Percentiles rank a stretch among this genome's conserved stretches.
phyloP scores from a whole-genome alignment of 2,113 vertebrate species.

The Thamnophis sirtalis region DNA sequence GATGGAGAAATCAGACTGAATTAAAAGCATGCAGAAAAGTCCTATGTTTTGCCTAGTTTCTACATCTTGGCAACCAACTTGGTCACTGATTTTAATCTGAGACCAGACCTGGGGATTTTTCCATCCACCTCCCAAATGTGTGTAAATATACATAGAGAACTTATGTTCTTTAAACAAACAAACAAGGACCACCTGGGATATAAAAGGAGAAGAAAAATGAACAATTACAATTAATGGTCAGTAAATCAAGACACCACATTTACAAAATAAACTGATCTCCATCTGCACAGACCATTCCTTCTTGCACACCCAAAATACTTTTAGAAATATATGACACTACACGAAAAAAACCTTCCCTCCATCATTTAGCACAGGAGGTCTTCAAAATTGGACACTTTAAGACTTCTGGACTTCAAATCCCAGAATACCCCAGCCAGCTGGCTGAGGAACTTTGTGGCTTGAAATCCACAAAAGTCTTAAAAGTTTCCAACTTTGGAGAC shows the following conservation, averaged over 20 bases:
- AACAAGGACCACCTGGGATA: background rate
- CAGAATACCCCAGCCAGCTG: background rate
- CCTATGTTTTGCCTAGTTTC: background rate
- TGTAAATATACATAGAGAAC: background rate
- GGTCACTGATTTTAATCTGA: background rate
- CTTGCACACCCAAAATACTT: background rate
- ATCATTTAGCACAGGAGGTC: background rate
- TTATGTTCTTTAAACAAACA: background rate
- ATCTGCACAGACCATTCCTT: background rate
- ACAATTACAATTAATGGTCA: background rate
- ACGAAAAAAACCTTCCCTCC: background rate
- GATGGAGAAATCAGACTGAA: background rate
- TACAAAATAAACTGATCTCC: background rate
- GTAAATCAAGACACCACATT: background rate
- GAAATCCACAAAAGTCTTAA: background rate
- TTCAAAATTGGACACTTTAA: background rate
- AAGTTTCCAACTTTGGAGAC: background rate
- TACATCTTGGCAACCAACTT: background rate
- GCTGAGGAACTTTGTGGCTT: background rate
- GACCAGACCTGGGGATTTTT: background rate
- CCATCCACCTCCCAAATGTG: background rate
- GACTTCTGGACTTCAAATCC: background rate
- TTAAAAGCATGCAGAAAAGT: background rate
- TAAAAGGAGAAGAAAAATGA: background rate
- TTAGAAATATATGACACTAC: background rate